phyloP scores from a whole-genome alignment of 2,113 vertebrate species.

The Hiodon tergisus region DNA sequence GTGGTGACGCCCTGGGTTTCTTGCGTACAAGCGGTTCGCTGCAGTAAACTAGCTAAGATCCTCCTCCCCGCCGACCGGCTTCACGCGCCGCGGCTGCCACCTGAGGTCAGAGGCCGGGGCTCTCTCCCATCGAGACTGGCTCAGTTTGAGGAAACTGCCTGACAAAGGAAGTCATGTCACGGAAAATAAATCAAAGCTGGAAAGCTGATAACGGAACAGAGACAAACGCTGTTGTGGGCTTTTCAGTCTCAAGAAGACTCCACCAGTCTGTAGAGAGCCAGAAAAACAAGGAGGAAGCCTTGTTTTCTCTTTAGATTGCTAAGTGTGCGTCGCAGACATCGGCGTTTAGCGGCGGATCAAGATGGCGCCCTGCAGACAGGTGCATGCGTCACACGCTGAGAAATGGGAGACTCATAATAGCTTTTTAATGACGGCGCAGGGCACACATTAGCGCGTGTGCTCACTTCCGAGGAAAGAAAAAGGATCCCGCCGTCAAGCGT shows the following conservation, averaged over 20 bases:
- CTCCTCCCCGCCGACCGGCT: background rate
- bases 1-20: conserved; percentile 2
- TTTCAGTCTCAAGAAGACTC: background rate
- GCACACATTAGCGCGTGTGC: no score
- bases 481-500: no score
- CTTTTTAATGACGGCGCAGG: no score
- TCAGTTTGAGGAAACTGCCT: background rate
- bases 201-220: background rate
- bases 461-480: no score
- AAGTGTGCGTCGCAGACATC: background rate
- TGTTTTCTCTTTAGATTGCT: background rate
- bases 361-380: background rate
- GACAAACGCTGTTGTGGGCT: no score
- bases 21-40: conserved; percentile 6
- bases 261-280: background rate
- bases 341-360: background rate
- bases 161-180: background rate
- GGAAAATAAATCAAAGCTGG: conserved; percentile 2
- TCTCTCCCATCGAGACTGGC: background rate
- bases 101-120: background rate
- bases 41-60: background rate
- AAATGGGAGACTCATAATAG: background rate
- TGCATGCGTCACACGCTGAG: background rate
- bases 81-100: background rate
- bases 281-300: background rate